Base-by-base conservation (phyloP, 1,140 invertebrate species). In the Penaeus vannamei region DNA sequence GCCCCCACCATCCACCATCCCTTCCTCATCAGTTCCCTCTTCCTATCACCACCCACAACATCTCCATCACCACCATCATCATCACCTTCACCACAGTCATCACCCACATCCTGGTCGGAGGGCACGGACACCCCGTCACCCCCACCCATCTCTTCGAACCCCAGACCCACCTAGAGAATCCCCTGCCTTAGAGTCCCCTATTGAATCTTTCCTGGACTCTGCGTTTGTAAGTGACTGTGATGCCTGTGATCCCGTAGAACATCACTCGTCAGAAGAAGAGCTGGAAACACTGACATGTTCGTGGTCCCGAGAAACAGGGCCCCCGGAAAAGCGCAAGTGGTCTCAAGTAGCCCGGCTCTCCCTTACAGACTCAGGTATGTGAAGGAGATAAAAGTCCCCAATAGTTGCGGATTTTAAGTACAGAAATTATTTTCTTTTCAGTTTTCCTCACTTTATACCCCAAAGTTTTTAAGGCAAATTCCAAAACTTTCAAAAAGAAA, bases 221-320 rank as follows among this genome's bases (percentile, higher is more conserved):
- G 84, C 80, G 69, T 83, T 86, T 89, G 87, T 91, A 29, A 90
- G 85, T 86, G 91, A 90, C 81, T 91, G 85, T 87, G 91, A 91
- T 86, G 85, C 82, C 53, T 88, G 88, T 85, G 91, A 91, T 72
- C 91, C 89, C 69, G 84, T 91, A 42, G 91, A 91, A 84, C 91
- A 91, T 72, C 91, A 91, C 53, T 91, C 91, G 53, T 91, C 91
- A 59, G 91, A 91, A 79, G 91, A 91, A 81, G 91, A 91, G 77
- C 84, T 91, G 76, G 91, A 91, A 83, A 90, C 91, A 76, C 89
- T 91, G 32, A 91, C 91, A 69, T 89, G 91, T 26, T 85, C 91
- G 29, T 91, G 91, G 91, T 82, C 84, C 60, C 82, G 91, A 69
- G 89, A 90, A 80, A 88, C 66, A 79, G 89, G 89, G n/a, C 87